phyloP scores from a whole-genome alignment of 2,888 invertebrate genomes.

The Serripes groenlandicus region DNA sequence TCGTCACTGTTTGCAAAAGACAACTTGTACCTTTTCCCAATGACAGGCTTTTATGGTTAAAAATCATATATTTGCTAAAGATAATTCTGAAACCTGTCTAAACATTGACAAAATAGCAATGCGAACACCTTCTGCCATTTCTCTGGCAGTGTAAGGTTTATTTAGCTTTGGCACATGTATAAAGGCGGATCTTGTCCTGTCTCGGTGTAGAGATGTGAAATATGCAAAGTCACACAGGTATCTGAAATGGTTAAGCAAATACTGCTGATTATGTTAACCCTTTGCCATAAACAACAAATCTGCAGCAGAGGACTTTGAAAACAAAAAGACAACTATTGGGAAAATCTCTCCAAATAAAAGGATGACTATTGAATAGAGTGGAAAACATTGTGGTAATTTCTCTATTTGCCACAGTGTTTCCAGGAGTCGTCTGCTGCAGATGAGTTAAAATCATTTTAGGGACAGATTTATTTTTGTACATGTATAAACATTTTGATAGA shows the following conservation, averaged over 20 bases:
- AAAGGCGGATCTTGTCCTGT: conserved; percentile 90
- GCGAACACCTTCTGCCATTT: conserved; percentile 89
- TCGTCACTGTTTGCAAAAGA: not conserved
- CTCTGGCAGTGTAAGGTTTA: conserved; percentile 88
- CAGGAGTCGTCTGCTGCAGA: too few relatives aligned
- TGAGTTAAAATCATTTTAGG: too few relatives aligned
- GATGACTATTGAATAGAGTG: too few relatives aligned
- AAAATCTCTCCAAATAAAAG: too few relatives aligned
- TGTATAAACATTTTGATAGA: too few relatives aligned
- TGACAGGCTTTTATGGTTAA: not conserved
- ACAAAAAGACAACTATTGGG: too few relatives aligned
- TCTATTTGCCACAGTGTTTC: too few relatives aligned
- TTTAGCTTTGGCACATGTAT: conserved; percentile 92
- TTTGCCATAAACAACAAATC: too few relatives aligned
- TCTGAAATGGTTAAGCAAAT: conserved; percentile 86
- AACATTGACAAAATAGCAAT: conserved; percentile 84
- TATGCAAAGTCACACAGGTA: conserved; percentile 94
- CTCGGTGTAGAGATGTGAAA: conserved; percentile 91
- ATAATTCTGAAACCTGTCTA: conserved; percentile 72
- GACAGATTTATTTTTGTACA: too few relatives aligned
- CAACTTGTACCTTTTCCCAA: not conserved
- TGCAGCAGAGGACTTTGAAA: too few relatives aligned
- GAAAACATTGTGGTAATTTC: too few relatives aligned
- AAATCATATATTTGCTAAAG: not conserved
- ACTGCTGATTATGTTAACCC: too few relatives aligned